These are phyloP conservation scores for human DNA, from an alignment of 2,113 vertebrate genomes.

Conservation along the genomic window GRCh38 chr7:138947501-138948000, in stretches of 20 bases:
- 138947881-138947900: too few species aligned
- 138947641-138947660: background rate
- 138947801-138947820: background rate
- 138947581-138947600: background rate
- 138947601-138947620: background rate
- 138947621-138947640: background rate
- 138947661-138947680: background rate
- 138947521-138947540: background rate
- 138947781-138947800: background rate
- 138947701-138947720: background rate
- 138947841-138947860: too few species aligned
- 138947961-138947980: too few species aligned
- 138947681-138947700: background rate
- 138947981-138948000: background rate
- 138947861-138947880: too few species aligned
- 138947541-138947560: background rate
- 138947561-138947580: background rate
- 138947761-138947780: background rate
- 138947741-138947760: background rate
- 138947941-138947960: too few species aligned
- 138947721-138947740: background rate
- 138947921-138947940: too few species aligned
- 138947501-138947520: background rate
- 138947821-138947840: too few species aligned
- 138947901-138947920: too few species aligned